phyloP scores from a whole-genome alignment of 2,888 invertebrate species.

The Eumerus sabulonum region DNA sequence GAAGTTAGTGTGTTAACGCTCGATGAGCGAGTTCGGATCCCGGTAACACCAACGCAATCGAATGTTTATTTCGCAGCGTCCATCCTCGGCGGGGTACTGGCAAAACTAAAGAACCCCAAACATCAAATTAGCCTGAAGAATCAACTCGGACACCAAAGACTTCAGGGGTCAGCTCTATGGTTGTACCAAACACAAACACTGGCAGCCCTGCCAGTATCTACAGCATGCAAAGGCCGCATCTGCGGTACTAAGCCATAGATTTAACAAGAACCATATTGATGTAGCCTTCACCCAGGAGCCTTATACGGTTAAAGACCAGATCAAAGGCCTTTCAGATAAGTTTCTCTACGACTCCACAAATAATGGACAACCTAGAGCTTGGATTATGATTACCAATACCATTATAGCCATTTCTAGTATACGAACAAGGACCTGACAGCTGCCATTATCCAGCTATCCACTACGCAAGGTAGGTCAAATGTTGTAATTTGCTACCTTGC shows the following conservation, averaged over 20 bases:
- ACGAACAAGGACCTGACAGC: background rate
- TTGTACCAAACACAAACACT: too few relatives aligned
- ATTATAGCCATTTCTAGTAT: background rate
- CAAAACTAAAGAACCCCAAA: too few relatives aligned
- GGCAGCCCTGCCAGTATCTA: too few relatives aligned
- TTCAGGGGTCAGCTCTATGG: too few relatives aligned
- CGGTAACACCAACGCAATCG: too few relatives aligned
- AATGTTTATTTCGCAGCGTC: too few relatives aligned
- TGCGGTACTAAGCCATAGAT: constrained; percentile 1
- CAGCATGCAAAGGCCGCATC: constrained; percentile 5
- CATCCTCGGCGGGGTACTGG: too few relatives aligned
- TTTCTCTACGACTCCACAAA: background rate
- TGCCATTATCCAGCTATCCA: background rate
- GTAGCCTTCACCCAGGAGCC: constrained; percentile 1
- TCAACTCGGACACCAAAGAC: too few relatives aligned
- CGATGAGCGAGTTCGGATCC: too few relatives aligned
- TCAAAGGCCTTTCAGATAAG: background rate
- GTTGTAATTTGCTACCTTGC: background rate
- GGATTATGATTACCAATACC: background rate
- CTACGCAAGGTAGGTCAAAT: background rate
- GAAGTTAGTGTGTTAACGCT: too few relatives aligned
- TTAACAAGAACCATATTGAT: constrained; percentile 1
- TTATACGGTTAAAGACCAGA: background rate
- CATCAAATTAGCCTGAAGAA: too few relatives aligned
- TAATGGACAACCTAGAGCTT: background rate